A percentile compares a stretch with the other conserved stretches of the same genome.
Conservation (phyloP, 2,797 vertebrate species). For the Acomys russatus region DNA sequence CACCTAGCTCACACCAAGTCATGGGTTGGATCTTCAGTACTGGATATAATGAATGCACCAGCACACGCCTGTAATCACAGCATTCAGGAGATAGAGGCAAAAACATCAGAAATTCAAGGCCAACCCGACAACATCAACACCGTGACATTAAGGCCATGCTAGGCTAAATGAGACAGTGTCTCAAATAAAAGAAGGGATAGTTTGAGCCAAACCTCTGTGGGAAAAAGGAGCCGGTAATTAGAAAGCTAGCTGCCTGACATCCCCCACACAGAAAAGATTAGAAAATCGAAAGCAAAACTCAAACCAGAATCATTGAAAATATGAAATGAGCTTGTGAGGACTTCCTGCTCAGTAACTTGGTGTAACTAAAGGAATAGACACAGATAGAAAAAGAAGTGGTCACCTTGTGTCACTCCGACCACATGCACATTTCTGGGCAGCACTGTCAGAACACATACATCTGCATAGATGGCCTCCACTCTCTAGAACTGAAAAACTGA, state of each 20-base stretch:
- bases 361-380: not conserved
- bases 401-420: not conserved
- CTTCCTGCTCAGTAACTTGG: not conserved
- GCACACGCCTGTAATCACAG: not conserved
- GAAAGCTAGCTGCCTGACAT: not conserved
- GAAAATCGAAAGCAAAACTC: not conserved
- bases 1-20: not conserved
- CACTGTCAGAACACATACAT: not conserved
- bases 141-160: not conserved
- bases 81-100: not conserved
- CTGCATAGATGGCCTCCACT: not conserved
- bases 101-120: not conserved
- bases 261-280: not conserved
- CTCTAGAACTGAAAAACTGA: not conserved
- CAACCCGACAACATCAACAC: not conserved
- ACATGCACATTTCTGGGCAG: not conserved
- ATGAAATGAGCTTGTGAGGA: not conserved
- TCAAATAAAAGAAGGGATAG: not conserved
- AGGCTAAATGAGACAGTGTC: not conserved
- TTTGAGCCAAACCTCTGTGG: not conserved
- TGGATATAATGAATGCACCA: not conserved
- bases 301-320: not conserved
- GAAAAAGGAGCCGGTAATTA: not conserved
- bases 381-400: no score
- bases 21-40: not conserved